A percentile compares a stretch with the other conserved stretches of the same genome.
These are phyloP conservation scores for Philereme vetulata DNA, from an alignment of 2,888 invertebrate genomes.

Conservation along the genomic window DNA sequence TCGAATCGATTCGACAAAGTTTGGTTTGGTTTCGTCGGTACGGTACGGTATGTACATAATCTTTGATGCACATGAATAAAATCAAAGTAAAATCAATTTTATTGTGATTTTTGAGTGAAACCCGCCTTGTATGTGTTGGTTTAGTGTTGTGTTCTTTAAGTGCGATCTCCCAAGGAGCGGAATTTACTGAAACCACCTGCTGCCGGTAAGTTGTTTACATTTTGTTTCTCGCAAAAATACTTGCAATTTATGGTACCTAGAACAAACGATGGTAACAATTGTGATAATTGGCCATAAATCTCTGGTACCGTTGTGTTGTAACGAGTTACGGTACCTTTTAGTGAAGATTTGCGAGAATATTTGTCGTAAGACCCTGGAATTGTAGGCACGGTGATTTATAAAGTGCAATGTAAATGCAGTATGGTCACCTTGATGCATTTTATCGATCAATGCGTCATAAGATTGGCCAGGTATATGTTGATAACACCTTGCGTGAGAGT, in stretches of 20 bases:
- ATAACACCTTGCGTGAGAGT: constrained; percentile 3
- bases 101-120: constrained; percentile 31
- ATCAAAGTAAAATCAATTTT: constrained; percentile 8
- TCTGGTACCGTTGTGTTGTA: constrained; percentile 17
- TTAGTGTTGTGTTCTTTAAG: constrained; percentile 46
- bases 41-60: neutral
- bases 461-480: constrained; percentile 10
- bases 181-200: constrained; percentile 57
- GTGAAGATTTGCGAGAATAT: constrained; percentile 16
- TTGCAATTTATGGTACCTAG: constrained; percentile 17
- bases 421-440: constrained; percentile 12
- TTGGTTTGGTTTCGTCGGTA: neutral
- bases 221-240: constrained; percentile 17
- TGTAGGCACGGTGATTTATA: neutral
- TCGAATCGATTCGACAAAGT: neutral
- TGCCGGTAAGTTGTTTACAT: constrained; percentile 63
- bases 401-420: constrained; percentile 16
- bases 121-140: constrained; percentile 39
- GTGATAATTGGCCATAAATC: constrained; percentile 34
- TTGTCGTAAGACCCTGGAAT: neutral
- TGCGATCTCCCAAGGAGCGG: constrained; percentile 40
- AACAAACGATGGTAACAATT: constrained; percentile 23
- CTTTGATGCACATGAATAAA: constrained; percentile 6
- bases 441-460: constrained; percentile 19
- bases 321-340: constrained; percentile 16